Conservation (phyloP, 2,888 invertebrate species). For the Mesodorylaimus sp. region DNA sequence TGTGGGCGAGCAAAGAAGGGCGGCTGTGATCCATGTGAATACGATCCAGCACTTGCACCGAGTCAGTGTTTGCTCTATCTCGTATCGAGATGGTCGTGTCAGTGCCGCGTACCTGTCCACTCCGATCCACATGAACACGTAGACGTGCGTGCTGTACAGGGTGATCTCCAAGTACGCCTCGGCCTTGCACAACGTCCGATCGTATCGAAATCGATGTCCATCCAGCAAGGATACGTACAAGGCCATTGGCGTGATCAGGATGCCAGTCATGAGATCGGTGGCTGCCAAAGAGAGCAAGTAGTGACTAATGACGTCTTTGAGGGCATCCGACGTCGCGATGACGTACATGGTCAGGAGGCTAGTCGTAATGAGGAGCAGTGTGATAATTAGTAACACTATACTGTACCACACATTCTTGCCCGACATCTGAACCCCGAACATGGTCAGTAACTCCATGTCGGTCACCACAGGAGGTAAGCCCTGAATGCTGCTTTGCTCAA, state of each 20-base stretch:
- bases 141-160: slow-evolving; percentile 78
- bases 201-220: slow-evolving; percentile 53
- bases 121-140: slow-evolving; percentile 95
- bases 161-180: slow-evolving; percentile 83
- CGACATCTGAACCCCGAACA: too few species aligned
- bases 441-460: too few species aligned
- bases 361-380: slow-evolving; percentile 62
- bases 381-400: slow-evolving; percentile 73
- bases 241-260: slow-evolving; percentile 75
- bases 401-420: too few species aligned
- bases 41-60: slow-evolving; percentile 94
- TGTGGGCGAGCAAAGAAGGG: slow-evolving; percentile 84
- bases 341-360: slow-evolving; percentile 69
- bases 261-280: slow-evolving; percentile 73
- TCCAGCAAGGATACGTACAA: slow-evolving; percentile 73
- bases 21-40: slow-evolving; percentile 88
- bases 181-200: slow-evolving; percentile 56
- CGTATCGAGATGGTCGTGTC: slow-evolving; percentile 70
- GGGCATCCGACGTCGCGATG: slow-evolving; percentile 43
- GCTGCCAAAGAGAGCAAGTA: slow-evolving; percentile 81
- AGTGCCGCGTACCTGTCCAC: slow-evolving; percentile 88
- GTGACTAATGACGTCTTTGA: slow-evolving; percentile 84
- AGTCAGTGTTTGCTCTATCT: slow-evolving; percentile 67
- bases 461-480: too few species aligned
- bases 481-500: too few species aligned